A percentile compares a stretch with the other conserved stretches of the same genome.
Evolutionary conservation across 2,113 vertebrate species (phyloP).

Genomic region (Sinocyclocheilus maitianheensis): DNA sequence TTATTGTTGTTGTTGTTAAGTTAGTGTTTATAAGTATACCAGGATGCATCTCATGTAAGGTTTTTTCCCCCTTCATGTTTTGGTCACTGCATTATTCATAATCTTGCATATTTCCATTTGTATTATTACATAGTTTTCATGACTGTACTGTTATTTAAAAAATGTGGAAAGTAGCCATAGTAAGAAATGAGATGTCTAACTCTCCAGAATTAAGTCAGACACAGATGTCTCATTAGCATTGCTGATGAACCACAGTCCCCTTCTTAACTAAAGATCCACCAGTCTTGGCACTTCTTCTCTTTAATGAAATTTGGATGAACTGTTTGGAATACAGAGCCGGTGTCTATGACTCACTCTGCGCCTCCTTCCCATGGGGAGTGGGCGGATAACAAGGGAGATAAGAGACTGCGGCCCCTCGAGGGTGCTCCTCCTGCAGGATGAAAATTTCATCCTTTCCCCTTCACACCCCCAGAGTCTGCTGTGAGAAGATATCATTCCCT

Average conservation of each 20-base stretch:
- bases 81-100: no score
- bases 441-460: constrained; percentile 38
- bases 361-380: constrained; percentile 37
- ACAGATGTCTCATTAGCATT: constrained; percentile 16
- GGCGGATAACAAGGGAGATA: constrained; percentile 46
- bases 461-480: constrained; percentile 42
- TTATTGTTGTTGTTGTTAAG: no score
- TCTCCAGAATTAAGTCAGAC: background rate
- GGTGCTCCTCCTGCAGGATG: constrained; percentile 43
- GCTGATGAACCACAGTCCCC: background rate
- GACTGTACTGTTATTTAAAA: background rate
- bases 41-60: no score
- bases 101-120: background rate
- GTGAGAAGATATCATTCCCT: constrained; percentile 54
- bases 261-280: constrained; percentile 6
- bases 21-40: background rate
- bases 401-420: constrained; percentile 32
- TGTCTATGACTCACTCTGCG: constrained; percentile 18
- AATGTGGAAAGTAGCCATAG: background rate
- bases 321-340: constrained; percentile 8
- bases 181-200: background rate
- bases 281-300: background rate
- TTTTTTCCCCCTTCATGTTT: no score
- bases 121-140: background rate
- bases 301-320: constrained; percentile 15